Percentiles rank a stretch among this genome's conserved stretches.
These are phyloP conservation scores for Drosophila falleni DNA, from an alignment of 2,888 invertebrate species.

Conservation along the genomic window DNA sequence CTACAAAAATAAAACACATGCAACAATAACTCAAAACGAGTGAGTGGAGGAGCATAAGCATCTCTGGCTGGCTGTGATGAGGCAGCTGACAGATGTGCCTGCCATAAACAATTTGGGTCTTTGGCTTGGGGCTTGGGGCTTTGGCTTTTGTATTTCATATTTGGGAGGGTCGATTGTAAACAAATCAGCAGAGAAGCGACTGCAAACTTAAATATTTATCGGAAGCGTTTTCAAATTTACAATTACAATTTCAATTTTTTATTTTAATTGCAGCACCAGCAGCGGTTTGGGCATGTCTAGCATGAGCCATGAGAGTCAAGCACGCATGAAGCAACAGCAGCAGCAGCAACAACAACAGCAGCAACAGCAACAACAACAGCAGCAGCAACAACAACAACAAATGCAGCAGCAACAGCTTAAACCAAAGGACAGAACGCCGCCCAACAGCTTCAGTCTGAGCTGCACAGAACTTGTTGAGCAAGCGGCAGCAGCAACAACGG, in stretches of 20 bases:
- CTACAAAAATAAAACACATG: conserved; percentile 53
- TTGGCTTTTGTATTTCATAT: conserved; percentile 43
- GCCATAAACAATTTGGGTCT: conserved; percentile 49
- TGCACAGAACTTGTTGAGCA: conserved; percentile 67
- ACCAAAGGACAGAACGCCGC: conserved; percentile 49
- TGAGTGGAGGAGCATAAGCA: conserved; percentile 43
- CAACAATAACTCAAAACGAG: conserved; percentile 74
- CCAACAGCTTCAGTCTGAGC: conserved; percentile 40
- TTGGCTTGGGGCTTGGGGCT: conserved; percentile 18
- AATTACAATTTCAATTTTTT: conserved; percentile 23
- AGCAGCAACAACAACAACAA: conserved; percentile 54
- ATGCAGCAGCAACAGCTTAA: conserved; percentile 54
- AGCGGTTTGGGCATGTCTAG: conserved; percentile 80
- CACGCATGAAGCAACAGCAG: conserved; percentile 82
- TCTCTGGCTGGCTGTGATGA: conserved; percentile 60
- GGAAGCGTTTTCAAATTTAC: conserved; percentile 36
- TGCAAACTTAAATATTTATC: conserved; percentile 60
- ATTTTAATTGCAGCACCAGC: conserved; percentile 60
- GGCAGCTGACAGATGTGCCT: conserved; percentile 75
- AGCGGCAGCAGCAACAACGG: conserved; percentile 42
- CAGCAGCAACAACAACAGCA: conserved; percentile 70
- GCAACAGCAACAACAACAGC: conserved; percentile 55
- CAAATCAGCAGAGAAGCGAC: conserved; percentile 26
- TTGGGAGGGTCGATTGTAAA: conserved; percentile 55
- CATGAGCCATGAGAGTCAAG: conserved; percentile 84